Percentiles rank a stretch among this genome's conserved stretches.
Evolutionary conservation across 2,888 invertebrate genomes (phyloP).

Genomic region (Caenorhabditis drosophilae): DNA sequence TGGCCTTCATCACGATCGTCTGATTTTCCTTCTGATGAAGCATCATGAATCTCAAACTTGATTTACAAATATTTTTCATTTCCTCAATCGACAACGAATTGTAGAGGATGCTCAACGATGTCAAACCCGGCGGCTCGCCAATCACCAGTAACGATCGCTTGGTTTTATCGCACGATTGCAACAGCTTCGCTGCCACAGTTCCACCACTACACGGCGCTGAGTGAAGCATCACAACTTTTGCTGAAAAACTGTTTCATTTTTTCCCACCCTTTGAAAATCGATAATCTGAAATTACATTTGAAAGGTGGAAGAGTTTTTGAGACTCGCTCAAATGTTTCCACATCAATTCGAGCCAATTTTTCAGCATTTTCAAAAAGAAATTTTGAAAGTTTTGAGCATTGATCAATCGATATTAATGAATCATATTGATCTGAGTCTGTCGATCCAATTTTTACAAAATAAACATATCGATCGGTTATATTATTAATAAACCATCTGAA

Average conservation of each 20-base stretch:
- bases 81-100: constrained; percentile 37
- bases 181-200: constrained; percentile 24
- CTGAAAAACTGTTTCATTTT: constrained; percentile 6
- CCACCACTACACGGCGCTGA: constrained; percentile 30
- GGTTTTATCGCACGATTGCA: constrained; percentile 38
- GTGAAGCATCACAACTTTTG: constrained; percentile 27
- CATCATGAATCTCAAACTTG: constrained; percentile 22
- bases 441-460: constrained; percentile 24
- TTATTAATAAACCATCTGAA: constrained; percentile 46
- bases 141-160: constrained; percentile 22
- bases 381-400: constrained; percentile 20
- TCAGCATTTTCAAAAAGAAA: constrained; percentile 35
- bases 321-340: constrained; percentile 25
- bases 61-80: constrained; percentile 20
- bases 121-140: constrained; percentile 39
- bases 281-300: background rate
- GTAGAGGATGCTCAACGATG: constrained; percentile 20
- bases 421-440: constrained; percentile 16
- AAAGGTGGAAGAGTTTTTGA: constrained; percentile 19
- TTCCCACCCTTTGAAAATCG: no score
- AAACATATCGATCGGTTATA: constrained; percentile 38
- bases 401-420: constrained; percentile 16
- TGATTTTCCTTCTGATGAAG: constrained; percentile 37
- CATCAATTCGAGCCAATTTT: constrained; percentile 34
- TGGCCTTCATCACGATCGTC: constrained; percentile 32